Conservation (phyloP, 35 echinoderm and acorn worm genomes). For the Nesometra sesokonis region DNA sequence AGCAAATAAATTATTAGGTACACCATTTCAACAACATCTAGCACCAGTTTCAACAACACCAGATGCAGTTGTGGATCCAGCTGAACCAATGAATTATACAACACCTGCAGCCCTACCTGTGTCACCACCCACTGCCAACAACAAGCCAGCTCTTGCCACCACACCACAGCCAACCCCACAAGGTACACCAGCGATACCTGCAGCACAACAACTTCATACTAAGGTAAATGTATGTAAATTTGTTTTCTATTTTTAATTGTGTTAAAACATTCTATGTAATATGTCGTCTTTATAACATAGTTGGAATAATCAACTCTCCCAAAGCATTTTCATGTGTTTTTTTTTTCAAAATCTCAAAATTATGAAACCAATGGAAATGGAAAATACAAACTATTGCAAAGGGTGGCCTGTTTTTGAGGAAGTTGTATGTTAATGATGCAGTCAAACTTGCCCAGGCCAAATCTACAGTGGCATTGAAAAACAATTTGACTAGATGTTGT, state of each 20-base stretch:
- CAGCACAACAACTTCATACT: neutral
- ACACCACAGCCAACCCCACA: slow-evolving; percentile 13
- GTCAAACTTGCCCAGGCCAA: too few species aligned
- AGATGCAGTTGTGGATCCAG: neutral
- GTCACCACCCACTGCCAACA: neutral
- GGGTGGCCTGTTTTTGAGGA: too few species aligned
- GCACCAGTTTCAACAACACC: neutral
- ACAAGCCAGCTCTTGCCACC: slow-evolving; percentile 4
- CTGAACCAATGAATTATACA: neutral
- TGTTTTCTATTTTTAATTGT: neutral
- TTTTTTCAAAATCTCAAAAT: too few species aligned
- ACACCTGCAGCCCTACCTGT: neutral
- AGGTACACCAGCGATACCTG: neutral
- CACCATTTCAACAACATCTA: neutral
- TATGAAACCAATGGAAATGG: too few species aligned
- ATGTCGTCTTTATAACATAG: too few species aligned
- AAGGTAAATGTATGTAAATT: neutral
- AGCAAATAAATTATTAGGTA: neutral
- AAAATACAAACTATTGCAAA: too few species aligned
- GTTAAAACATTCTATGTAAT: too few species aligned
- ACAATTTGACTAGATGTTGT: too few species aligned
- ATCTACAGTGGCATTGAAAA: too few species aligned
- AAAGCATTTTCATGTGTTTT: too few species aligned
- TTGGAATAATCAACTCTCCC: too few species aligned
- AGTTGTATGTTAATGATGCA: too few species aligned